Percentiles rank a stretch among this genome's conserved stretches.
These are phyloP conservation scores for Pseudochromis fuscus DNA, from an alignment of 2,797 vertebrate genomes.

Conservation along the genomic window DNA sequence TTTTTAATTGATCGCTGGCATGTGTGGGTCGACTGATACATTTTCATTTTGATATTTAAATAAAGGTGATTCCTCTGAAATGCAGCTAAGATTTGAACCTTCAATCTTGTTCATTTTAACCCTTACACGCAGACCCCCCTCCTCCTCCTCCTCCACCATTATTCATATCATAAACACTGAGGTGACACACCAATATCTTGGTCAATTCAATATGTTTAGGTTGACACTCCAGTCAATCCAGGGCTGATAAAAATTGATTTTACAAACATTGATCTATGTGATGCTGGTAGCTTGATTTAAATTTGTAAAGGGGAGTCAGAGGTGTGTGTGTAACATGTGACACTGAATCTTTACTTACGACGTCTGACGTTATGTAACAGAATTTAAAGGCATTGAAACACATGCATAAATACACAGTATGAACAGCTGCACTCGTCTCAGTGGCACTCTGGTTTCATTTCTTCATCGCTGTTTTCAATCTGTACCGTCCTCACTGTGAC, in stretches of 20 bases:
- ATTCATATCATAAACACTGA: slow-evolving; percentile 58
- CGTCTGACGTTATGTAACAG: not conserved
- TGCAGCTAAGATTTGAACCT: slow-evolving; percentile 5
- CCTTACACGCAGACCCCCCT: not conserved
- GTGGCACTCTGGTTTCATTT: too few species aligned
- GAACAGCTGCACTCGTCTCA: too few species aligned
- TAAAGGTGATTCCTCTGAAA: not conserved
- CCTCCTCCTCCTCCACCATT: too few species aligned
- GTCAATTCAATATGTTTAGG: slow-evolving; percentile 54
- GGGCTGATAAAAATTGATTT: slow-evolving; percentile 69
- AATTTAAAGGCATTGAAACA: not conserved
- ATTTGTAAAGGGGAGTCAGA: slow-evolving; percentile 39
- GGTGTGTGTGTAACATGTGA: slow-evolving; percentile 9
- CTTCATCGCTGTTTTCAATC: too few species aligned
- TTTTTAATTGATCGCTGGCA: slow-evolving; percentile 1
- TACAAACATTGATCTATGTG: slow-evolving; percentile 47
- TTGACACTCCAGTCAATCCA: slow-evolving; percentile 57
- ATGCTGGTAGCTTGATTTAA: slow-evolving; percentile 38
- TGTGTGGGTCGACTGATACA: not conserved
- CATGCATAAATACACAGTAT: too few species aligned
- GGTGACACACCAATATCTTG: slow-evolving; percentile 47
- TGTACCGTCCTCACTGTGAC: too few species aligned
- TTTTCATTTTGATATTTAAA: not conserved
- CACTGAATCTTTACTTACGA: not conserved
- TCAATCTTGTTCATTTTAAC: slow-evolving; percentile 14